Evolutionary conservation across 2,113 vertebrate species (phyloP).

Genomic region (Malurus cyaneus): DNA sequence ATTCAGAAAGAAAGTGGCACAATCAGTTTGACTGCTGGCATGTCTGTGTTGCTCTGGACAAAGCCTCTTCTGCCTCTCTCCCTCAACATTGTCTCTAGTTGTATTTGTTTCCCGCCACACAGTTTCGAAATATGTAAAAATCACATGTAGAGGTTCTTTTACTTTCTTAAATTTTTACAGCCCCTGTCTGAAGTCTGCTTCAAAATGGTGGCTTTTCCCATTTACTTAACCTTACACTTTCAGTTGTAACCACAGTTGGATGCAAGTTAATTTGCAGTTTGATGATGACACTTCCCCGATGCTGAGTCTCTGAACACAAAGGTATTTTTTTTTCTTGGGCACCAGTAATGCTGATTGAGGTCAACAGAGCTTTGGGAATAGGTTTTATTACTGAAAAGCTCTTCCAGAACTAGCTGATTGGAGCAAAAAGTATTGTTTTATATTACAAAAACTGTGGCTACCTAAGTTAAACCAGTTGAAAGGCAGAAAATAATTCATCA

Average conservation of each 20-base stretch:
- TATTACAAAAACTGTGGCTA: background rate
- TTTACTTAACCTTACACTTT: background rate
- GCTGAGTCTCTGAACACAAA: background rate
- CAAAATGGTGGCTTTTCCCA: background rate
- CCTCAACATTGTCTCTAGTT: background rate
- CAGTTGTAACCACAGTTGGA: background rate
- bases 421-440: background rate
- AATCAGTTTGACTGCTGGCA: background rate
- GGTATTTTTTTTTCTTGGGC: background rate
- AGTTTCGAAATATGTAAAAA: background rate
- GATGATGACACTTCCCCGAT: background rate
- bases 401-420: background rate
- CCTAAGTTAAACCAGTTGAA: background rate
- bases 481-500: constrained; percentile 28
- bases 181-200: background rate
- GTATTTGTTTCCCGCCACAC: background rate
- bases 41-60: background rate
- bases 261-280: constrained; percentile 1
- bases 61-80: background rate
- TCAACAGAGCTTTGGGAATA: constrained; percentile 12
- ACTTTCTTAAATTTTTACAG: background rate
- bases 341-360: background rate
- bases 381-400: constrained; percentile 25
- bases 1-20: background rate
- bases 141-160: background rate